A percentile compares a stretch with the other conserved stretches of the same genome.
Conservation (phyloP, 2,113 vertebrate genomes). For the Seriola rivoliana region DNA sequence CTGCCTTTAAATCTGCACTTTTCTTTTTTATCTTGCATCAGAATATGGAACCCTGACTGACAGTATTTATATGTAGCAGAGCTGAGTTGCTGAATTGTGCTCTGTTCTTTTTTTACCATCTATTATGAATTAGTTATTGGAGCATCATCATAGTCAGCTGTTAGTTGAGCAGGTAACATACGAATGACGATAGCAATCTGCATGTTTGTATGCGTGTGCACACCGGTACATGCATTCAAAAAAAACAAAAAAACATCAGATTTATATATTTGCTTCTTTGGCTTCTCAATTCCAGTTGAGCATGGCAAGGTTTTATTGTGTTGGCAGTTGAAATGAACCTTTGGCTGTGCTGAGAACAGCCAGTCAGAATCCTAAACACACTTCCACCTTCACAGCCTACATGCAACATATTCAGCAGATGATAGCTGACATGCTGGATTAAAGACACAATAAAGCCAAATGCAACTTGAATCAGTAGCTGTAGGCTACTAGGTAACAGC, state of each 20-base stretch:
- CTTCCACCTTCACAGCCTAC: conserved; percentile 9
- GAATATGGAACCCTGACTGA: not conserved
- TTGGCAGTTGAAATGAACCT: conserved; percentile 37
- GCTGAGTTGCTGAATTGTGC: not conserved
- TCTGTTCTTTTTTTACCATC: not conserved
- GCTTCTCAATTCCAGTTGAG: not conserved
- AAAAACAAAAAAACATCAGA: not conserved
- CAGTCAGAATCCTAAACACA: conserved; percentile 10
- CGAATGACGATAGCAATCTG: not conserved
- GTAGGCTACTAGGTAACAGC: not conserved
- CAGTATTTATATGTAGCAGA: conserved; percentile 19
- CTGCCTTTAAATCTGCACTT: not conserved
- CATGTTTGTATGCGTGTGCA: not conserved
- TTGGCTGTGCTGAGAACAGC: conserved; percentile 18
- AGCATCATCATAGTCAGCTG: conserved; percentile 6
- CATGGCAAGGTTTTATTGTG: not conserved
- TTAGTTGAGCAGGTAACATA: not conserved
- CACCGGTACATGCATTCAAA: not conserved
- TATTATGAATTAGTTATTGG: not conserved
- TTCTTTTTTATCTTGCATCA: not conserved
- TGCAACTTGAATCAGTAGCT: conserved; percentile 36
- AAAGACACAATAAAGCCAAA: conserved; percentile 39
- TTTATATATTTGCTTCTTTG: conserved; percentile 2
- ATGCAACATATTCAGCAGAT: conserved; percentile 42
- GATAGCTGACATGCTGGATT: conserved; percentile 35